Evolutionary conservation across 1,140 invertebrate species (phyloP).

Genomic region (Trachymyrmex cornetzi): DNA sequence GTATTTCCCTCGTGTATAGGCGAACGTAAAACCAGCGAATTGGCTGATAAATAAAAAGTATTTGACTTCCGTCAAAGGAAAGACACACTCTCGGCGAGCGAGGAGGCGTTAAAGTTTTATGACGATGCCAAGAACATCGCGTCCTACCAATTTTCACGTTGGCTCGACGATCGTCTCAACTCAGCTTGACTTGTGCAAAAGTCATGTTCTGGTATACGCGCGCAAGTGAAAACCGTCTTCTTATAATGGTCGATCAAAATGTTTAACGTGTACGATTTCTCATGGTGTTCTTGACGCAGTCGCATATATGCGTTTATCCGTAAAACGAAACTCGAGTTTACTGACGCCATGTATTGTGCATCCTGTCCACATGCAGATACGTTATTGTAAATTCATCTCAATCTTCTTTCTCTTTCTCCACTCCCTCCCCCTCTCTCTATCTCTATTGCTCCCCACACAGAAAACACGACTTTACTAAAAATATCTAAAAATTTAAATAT

Average conservation of each 20-base stretch:
- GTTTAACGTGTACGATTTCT: constrained; percentile 13
- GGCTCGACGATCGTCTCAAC: not conserved
- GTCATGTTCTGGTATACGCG: constrained; percentile 6
- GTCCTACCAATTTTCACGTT: constrained; percentile 25
- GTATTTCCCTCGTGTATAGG: constrained; percentile 28
- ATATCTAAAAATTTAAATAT: too few species aligned
- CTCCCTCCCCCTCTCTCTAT: too few species aligned
- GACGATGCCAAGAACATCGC: constrained; percentile 12
- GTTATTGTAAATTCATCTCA: constrained; percentile 28
- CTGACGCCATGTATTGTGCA: constrained; percentile 2
- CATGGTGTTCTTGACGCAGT: not conserved
- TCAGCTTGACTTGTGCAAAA: constrained; percentile 11
- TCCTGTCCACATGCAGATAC: not conserved
- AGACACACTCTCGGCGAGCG: not conserved
- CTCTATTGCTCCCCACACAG: too few species aligned
- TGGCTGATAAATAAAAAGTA: constrained; percentile 46
- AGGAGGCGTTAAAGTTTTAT: constrained; percentile 40
- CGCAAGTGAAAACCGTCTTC: constrained; percentile 28
- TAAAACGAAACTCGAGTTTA: constrained; percentile 42
- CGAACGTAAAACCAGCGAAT: constrained; percentile 35
- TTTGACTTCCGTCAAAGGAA: constrained; percentile 37
- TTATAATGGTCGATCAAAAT: constrained; percentile 22
- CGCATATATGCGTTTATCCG: constrained; percentile 1
- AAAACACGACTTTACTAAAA: too few species aligned
- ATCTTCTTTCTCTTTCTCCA: not conserved